Conservation (phyloP, 2,888 invertebrate species). For the Steinernema hermaphroditum region DNA sequence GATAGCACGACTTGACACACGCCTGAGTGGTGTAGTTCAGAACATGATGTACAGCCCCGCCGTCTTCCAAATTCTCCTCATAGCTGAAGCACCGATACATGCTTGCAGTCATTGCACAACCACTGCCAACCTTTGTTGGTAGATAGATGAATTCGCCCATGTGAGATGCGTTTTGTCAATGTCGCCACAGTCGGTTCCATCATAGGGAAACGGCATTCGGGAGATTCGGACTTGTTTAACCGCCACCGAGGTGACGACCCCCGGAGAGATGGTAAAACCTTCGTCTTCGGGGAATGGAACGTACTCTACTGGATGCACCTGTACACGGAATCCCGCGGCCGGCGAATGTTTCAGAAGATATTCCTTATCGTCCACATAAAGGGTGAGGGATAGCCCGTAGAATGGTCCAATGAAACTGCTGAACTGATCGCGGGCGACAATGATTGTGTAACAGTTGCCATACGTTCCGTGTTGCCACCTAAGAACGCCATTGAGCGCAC, state of each 20-base stretch:
- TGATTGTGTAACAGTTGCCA: constrained; percentile 35
- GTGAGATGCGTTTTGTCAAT: not conserved
- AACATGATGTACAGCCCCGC: not conserved
- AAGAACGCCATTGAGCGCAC: not conserved
- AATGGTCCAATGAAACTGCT: constrained; percentile 23
- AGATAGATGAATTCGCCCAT: constrained; percentile 18
- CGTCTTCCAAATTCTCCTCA: not conserved
- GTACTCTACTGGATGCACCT: constrained; percentile 31
- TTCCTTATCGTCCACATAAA: constrained; percentile 24
- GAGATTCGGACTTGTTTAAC: constrained; percentile 15
- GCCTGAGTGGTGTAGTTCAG: constrained; percentile 25
- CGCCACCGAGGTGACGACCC: constrained; percentile 26
- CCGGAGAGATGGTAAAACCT: constrained; percentile 35
- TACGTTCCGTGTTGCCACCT: constrained; percentile 31
- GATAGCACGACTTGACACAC: constrained; percentile 19
- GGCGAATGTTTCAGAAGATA: not conserved
- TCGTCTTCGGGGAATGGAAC: constrained; percentile 33
- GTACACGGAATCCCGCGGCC: constrained; percentile 31
- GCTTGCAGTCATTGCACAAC: too few species aligned
- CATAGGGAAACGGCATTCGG: constrained; percentile 34
- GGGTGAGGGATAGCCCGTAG: constrained; percentile 29
- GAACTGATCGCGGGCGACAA: not conserved
- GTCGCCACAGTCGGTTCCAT: constrained; percentile 32
- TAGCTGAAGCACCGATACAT: constrained; percentile 23
- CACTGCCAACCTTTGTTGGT: not conserved